phyloP scores from a whole-genome alignment of 2,888 invertebrate species.

The Polydrusus tereticollis region DNA sequence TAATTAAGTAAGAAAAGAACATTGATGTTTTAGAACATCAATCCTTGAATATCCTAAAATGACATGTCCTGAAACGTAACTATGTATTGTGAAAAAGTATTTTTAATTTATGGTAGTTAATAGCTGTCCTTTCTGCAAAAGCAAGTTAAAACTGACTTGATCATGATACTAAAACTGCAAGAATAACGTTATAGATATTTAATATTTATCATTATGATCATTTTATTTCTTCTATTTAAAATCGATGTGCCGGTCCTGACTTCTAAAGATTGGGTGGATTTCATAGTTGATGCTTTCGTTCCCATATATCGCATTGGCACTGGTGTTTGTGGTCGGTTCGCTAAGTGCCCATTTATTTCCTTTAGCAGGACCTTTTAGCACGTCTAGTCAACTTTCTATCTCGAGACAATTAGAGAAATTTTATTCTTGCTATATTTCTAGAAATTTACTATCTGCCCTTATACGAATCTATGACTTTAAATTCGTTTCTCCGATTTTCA shows the following conservation, averaged over 20 bases:
- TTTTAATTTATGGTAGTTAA: no score
- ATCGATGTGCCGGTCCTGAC: constrained; percentile 22
- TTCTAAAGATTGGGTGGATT: constrained; percentile 43
- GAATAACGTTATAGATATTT: no score
- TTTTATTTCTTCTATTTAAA: neutral
- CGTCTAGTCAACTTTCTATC: constrained; percentile 64
- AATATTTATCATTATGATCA: no score
- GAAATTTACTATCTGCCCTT: constrained; percentile 19
- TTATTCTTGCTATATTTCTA: constrained; percentile 27
- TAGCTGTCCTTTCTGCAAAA: no score
- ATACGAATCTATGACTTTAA: constrained; percentile 15
- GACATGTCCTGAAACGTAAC: no score
- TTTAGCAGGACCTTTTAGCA: constrained; percentile 65
- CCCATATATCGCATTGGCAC: constrained; percentile 58
- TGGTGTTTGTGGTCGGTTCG: constrained; percentile 64
- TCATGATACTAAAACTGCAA: no score
- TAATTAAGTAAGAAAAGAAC: no score
- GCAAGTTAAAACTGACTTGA: no score
- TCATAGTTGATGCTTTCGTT: constrained; percentile 41
- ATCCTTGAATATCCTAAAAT: no score
- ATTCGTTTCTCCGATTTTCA: constrained; percentile 22
- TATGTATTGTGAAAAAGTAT: no score
- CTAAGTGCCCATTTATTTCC: constrained; percentile 67
- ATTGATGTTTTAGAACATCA: no score
- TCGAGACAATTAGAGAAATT: constrained; percentile 54